A percentile compares a stretch with the other conserved stretches of the same genome.
These are phyloP conservation scores for Parauchenoglanis punctatus DNA, from an alignment of 2,797 vertebrate species.

Conservation along the genomic window DNA sequence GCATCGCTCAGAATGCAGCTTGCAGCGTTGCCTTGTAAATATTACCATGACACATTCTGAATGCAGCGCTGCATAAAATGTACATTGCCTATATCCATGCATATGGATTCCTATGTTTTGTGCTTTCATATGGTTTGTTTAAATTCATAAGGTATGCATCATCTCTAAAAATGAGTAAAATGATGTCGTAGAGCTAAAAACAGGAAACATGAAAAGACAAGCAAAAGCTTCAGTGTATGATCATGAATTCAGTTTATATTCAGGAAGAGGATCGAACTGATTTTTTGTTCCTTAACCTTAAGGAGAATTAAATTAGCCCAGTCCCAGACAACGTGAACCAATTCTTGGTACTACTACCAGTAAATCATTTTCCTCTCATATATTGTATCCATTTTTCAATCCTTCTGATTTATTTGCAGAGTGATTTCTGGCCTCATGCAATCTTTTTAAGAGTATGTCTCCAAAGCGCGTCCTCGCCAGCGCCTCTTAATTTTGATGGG, in stretches of 20 bases:
- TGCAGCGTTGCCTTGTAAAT: background rate
- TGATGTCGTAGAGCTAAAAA: no score
- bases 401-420: constrained; percentile 2
- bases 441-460: constrained; percentile 55
- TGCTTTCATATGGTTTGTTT: no score
- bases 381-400: constrained; percentile 3
- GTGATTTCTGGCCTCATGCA: constrained; percentile 11
- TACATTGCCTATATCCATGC: background rate
- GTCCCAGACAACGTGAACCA: background rate
- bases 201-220: background rate
- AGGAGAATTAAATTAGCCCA: background rate
- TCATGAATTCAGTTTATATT: background rate
- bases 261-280: background rate
- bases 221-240: background rate
- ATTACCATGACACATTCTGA: background rate
- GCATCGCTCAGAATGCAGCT: background rate
- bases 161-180: background rate
- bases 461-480: constrained; percentile 51
- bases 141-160: background rate
- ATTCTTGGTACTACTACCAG: background rate
- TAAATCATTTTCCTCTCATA: background rate
- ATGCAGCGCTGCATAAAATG: background rate
- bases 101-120: no score
- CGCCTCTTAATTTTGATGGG: constrained; percentile 66
- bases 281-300: background rate